Base-by-base conservation (phyloP, 2,888 invertebrate genomes). In the Hoplodrina blanda region DNA sequence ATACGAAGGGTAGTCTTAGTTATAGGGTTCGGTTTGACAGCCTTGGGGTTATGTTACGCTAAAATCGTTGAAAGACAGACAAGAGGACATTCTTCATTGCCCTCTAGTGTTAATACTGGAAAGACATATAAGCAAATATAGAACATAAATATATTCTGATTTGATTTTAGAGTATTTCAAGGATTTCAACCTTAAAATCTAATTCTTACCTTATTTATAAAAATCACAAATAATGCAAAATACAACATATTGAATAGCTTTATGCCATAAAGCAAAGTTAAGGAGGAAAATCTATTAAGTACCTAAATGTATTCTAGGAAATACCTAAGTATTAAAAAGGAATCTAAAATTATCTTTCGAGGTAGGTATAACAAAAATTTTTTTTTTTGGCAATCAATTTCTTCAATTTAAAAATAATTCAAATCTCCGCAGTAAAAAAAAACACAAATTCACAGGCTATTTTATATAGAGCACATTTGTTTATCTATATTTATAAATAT, bases 281-380 rank as follows among this genome's bases (percentile, higher is more conserved):
- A 37, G 11, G 11, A 53, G 63, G 25, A 73, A 53, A 63, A 63
- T 41, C 0, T 46, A 19, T 46, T 5, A 33, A 8, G 8, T 37
- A 41, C 41, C 11, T 41, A 15, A 17, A 49, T 54, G 2, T 15
- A 8, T 11, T 46, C 6, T 13, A 0, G 0, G 4, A n/a, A 4
- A 13, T n/a, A n/a, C n/a, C n/a, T n/a, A 20, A 73, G n/a, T 37
- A 8, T 8, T 37, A 37, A 37, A 37, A 37, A 37, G 5, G 11
- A 30, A 56, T 5, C 0, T 53, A 19, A 6, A 20, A 49, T n/a
- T 17, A 63, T 11, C 3, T 37, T 37, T 37, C 8, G 37, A 37
- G 37, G 37, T 13, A 41, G 13, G 41, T 41, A 41, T 41, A 41
- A 41, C 2, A 41, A 41, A 13, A 41, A 13, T 2, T 8, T 37